phyloP scores from a whole-genome alignment of 2,888 invertebrate species.

The Leptothorax acervorum region DNA sequence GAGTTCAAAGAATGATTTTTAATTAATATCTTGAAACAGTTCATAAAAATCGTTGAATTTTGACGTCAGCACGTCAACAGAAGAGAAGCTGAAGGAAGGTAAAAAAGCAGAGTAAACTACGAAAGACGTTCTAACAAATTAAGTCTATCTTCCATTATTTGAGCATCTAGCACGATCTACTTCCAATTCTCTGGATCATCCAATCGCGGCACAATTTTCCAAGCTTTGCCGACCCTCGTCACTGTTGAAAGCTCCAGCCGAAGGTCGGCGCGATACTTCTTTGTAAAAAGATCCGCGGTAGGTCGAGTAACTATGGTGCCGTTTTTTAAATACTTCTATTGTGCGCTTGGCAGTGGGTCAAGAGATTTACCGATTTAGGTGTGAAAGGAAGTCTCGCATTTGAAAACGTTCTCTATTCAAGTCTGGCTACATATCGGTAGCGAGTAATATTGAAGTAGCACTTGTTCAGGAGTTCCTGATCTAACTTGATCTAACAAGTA shows the following conservation, averaged over 20 bases:
- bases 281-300: conserved; percentile 54
- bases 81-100: conserved; percentile 20
- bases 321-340: conserved; percentile 65
- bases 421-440: not conserved
- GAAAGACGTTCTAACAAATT: conserved; percentile 65
- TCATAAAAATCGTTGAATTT: not conserved
- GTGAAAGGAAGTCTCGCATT: conserved; percentile 46
- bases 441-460: conserved; percentile 35
- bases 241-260: conserved; percentile 52
- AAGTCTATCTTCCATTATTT: conserved; percentile 68
- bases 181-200: conserved; percentile 62
- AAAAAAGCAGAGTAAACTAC: conserved; percentile 41
- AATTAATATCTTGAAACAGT: not conserved
- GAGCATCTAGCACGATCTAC: conserved; percentile 71
- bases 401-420: conserved; percentile 31
- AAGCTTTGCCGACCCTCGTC: conserved; percentile 56
- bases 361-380: conserved; percentile 63
- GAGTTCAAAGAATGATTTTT: not conserved
- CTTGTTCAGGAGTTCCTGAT: conserved; percentile 16
- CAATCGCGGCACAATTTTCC: conserved; percentile 66
- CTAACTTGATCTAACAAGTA: conserved; percentile 24
- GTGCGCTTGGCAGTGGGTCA: conserved; percentile 69
- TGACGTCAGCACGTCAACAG: conserved; percentile 5
- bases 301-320: conserved; percentile 47
- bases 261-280: conserved; percentile 67